Percentiles rank a stretch among this genome's conserved stretches.
phyloP scores from a whole-genome alignment of 2,113 vertebrate genomes.

The Eretmochelys imbricata region DNA sequence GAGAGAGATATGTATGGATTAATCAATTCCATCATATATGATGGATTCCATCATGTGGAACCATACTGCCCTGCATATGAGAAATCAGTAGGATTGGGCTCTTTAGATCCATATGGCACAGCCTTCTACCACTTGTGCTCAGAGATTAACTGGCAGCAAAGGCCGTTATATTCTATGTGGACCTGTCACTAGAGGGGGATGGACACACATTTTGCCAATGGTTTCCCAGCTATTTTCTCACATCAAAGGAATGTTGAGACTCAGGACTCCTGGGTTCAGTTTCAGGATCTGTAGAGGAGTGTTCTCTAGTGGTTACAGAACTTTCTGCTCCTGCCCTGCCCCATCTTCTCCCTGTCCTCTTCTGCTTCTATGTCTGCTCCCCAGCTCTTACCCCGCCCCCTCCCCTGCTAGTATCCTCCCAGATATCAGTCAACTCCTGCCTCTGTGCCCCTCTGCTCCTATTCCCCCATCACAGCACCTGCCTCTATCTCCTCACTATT shows the following conservation, averaged over 20 bases:
- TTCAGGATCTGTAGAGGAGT: background rate
- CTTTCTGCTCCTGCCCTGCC: background rate
- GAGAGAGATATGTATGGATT: background rate
- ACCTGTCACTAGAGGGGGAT: background rate
- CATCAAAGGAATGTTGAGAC: background rate
- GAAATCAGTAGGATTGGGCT: background rate
- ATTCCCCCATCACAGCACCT: no score
- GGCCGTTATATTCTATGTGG: accelerated
- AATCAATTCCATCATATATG: background rate
- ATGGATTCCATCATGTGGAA: background rate
- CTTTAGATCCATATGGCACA: background rate
- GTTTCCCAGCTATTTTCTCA: background rate
- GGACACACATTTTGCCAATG: background rate
- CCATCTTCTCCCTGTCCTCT: background rate
- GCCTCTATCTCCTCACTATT: no score
- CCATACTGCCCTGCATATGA: background rate
- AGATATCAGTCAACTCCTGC: no score
- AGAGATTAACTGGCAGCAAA: background rate
- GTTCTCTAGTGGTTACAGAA: no score
- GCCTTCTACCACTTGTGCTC: background rate
- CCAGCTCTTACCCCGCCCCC: background rate
- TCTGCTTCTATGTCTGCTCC: background rate
- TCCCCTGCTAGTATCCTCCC: background rate
- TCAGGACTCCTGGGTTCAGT: background rate
- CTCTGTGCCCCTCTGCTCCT: no score